These are phyloP conservation scores for Struthidea cinerea DNA, from an alignment of 2,113 vertebrate species.

Conservation along the genomic window DNA sequence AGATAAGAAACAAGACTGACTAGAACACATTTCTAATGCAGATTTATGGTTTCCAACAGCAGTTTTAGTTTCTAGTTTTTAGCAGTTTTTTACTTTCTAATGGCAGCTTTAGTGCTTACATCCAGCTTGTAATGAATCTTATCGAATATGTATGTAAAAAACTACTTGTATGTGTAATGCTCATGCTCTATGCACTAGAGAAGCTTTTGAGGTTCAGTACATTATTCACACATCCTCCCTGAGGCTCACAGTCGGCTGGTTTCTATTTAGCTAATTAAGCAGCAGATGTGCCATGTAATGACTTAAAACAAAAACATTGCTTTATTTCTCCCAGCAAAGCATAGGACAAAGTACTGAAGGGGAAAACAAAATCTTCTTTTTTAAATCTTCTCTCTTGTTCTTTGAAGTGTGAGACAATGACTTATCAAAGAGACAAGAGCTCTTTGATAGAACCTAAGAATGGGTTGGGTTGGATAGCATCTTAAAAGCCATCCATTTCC, in stretches of 20 bases:
- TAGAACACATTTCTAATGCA: background rate
- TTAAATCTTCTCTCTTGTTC: background rate
- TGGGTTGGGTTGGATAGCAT: background rate
- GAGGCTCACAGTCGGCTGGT: background rate
- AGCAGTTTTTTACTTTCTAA: background rate
- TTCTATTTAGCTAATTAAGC: background rate
- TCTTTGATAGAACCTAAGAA: background rate
- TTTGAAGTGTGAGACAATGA: background rate
- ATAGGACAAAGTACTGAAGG: accelerated
- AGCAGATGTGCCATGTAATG: background rate
- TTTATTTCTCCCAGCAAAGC: background rate
- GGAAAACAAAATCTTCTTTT: background rate
- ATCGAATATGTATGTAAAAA: accelerated
- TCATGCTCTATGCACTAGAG: background rate
- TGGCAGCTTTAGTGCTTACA: background rate
- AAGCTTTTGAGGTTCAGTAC: background rate
- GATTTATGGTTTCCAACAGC: background rate
- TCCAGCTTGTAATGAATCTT: background rate
- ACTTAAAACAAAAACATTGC: background rate
- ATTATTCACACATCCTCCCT: background rate
- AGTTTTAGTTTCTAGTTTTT: background rate
- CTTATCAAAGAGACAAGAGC: background rate
- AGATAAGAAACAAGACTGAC: background rate
- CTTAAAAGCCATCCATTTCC: background rate
- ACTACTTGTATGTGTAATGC: background rate